A percentile compares a stretch with the other conserved stretches of the same genome.
Evolutionary conservation across 2,797 vertebrate genomes (phyloP).

Genomic region (Artibeus jamaicensis): DNA sequence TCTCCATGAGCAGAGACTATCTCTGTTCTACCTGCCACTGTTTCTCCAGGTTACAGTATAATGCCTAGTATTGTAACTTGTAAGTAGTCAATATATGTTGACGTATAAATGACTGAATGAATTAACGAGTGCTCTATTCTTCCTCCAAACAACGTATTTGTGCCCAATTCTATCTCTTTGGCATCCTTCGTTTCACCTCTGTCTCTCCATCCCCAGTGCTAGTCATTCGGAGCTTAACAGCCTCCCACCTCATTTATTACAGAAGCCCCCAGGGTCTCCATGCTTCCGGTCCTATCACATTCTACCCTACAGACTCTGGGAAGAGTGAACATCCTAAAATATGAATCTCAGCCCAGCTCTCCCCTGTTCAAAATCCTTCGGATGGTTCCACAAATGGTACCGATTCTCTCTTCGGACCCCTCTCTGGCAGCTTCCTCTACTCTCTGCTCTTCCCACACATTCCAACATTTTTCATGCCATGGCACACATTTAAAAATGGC

Average conservation of each 20-base stretch:
- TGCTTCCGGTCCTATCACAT: background rate
- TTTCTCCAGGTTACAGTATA: background rate
- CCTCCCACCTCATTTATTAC: background rate
- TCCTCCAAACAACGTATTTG: background rate
- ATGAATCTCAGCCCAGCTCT: background rate
- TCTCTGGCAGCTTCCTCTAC: background rate
- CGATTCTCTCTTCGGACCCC: background rate
- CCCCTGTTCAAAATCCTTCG: background rate
- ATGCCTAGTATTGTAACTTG: background rate
- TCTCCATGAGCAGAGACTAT: background rate
- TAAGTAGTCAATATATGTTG: background rate
- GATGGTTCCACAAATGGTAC: background rate
- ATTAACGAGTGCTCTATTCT: background rate
- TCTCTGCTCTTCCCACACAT: background rate
- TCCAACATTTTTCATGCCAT: background rate
- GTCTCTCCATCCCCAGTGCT: background rate
- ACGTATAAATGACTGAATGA: background rate
- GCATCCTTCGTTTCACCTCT: background rate
- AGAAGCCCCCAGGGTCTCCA: background rate
- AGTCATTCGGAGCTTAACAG: background rate
- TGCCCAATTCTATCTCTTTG: background rate
- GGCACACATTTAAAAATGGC: background rate
- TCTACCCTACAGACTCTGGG: background rate
- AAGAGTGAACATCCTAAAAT: background rate
- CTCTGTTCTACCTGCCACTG: background rate